Base-by-base conservation (phyloP, 2,113 vertebrate genomes). In the Melospiza georgiana region DNA sequence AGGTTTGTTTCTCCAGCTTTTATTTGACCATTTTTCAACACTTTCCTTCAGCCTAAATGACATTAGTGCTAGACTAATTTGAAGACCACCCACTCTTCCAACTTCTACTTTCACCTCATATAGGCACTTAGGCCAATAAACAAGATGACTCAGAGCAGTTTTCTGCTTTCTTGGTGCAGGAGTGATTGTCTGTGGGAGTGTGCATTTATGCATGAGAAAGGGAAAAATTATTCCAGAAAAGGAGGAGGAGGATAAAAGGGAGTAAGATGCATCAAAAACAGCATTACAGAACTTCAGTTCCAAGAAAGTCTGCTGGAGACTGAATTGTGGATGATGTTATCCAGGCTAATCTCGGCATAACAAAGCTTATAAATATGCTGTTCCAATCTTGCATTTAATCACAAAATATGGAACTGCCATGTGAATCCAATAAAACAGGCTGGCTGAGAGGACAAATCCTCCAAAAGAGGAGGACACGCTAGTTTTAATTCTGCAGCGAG, bases 91-190 rank as follows among this genome's bases (percentile, higher is more conserved):
- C 20, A 30, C 24, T 93, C 49, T 61, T 51, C n/a, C 37, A 72
- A 48, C 24, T 62, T 75, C 59, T 77, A 2, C 63, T 86, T 90
- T 87, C 54, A 78, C 41, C 61, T 95, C 48, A 16, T 49, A 71
- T 0, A 51, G 73, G 17, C 46, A 58, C 31, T 80, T 71, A 51
- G 48, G 39, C 54, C 82, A 78, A 39, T 71, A 95, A 93, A 37
- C 33, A 65, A 87, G 82, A 87, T 90, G 73, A 96, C 62, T 91
- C 72, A 93, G 39, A 66, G 41, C 49, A 79, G 24, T 86, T 82
- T 90, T 86, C 62, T 92, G 17, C 54, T 86, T 89, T 93, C 84
- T 84, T 84, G 37, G 17, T 75, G 51, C 58, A 61, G n/a, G 52
- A 94, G 27, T 75, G 43, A 88, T 88, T 89, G 90, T 72, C 67